Evolutionary conservation across 1,140 invertebrate species (phyloP), one percentile per base, ranked within the genome.

Genomic region (Achroia grisella): DNA sequence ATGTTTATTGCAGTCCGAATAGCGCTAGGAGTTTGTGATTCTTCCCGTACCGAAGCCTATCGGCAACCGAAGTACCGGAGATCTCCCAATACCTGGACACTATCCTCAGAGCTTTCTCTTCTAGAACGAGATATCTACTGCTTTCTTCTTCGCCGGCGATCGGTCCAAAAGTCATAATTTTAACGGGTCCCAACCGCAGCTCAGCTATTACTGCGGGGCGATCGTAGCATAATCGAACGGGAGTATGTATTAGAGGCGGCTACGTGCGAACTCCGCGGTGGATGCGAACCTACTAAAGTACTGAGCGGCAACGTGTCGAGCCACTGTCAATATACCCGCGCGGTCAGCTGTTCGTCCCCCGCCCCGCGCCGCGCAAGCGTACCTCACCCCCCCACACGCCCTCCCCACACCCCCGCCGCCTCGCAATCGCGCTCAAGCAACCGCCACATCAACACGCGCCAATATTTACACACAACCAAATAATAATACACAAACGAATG

Each of bases 151-250:
- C 67, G 63, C 63, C 57, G 57, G 64, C 70, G 69, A 63, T 56
- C 69, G 62, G 62, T 82, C 78, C 80, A 85, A 82, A 85, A 85
- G 74, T 85, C 80, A 85, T 85, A 85, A 85, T 85, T 82, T 80
- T 73, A 71, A 68, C 70, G 71, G 61, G 51, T 64, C 69, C 63
- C 60, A 52, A 63, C 69, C 73, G 67, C 68, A 66, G 60, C 52
- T 70, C 60, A 68, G 57, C 71, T 69, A 63, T 60, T 56, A 66
- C 62, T 65, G 63, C 64, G 68, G 62, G 59, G 69, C 62, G 62
- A 69, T 63, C 58, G 72, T 67, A 59, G 63, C 75, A 80, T 78
- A 64, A 66, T 69, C 59, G 58, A 57, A 47, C 43, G 48, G 39
- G 52, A 37, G 37, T n/a, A 31, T 47, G 35, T 44, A 11, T 49